These are phyloP conservation scores for Phycodurus eques DNA, from an alignment of 2,113 vertebrate genomes.

Conservation along the genomic window DNA sequence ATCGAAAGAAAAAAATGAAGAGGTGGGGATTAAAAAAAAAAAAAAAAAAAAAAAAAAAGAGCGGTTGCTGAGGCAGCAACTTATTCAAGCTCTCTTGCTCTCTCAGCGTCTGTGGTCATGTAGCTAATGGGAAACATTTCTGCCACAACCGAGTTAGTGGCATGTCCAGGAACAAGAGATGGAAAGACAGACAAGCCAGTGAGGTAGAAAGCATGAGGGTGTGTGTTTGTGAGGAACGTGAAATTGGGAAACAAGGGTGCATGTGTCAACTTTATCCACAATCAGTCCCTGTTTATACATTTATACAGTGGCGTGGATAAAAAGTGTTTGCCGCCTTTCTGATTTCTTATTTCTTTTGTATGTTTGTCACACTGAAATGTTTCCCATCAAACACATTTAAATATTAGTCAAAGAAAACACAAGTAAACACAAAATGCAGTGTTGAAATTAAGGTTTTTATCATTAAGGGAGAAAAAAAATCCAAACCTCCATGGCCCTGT, in stretches of 20 bases:
- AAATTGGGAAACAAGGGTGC: conserved; percentile 36
- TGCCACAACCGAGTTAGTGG: conserved; percentile 55
- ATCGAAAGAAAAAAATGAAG: conserved; percentile 19
- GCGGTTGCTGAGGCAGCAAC: conserved; percentile 64
- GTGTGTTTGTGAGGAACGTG: conserved; percentile 47
- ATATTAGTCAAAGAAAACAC: too few relatives aligned
- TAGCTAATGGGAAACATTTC: conserved; percentile 80
- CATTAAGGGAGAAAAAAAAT: too few relatives aligned
- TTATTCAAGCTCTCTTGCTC: conserved; percentile 64
- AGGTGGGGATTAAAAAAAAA: conserved; percentile 25
- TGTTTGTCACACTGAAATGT: too few relatives aligned
- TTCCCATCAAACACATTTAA: too few relatives aligned
- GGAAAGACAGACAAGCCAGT: conserved; percentile 52
- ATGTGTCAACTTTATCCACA: conserved; percentile 42
- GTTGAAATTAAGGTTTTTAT: too few relatives aligned
- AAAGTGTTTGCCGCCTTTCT: too few relatives aligned
- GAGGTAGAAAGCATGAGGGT: conserved; percentile 25
- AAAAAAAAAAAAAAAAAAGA: conserved; percentile 36
- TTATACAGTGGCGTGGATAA: too few relatives aligned
- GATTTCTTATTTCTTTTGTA: too few relatives aligned
- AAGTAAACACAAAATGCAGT: too few relatives aligned
- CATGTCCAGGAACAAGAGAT: conserved; percentile 53
- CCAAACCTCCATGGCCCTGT: too few relatives aligned
- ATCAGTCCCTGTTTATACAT: conserved; percentile 28
- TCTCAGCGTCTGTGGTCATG: conserved; percentile 71